Evolutionary conservation across 2,888 invertebrate genomes (phyloP).

Genomic region (Thelaira solivaga): DNA sequence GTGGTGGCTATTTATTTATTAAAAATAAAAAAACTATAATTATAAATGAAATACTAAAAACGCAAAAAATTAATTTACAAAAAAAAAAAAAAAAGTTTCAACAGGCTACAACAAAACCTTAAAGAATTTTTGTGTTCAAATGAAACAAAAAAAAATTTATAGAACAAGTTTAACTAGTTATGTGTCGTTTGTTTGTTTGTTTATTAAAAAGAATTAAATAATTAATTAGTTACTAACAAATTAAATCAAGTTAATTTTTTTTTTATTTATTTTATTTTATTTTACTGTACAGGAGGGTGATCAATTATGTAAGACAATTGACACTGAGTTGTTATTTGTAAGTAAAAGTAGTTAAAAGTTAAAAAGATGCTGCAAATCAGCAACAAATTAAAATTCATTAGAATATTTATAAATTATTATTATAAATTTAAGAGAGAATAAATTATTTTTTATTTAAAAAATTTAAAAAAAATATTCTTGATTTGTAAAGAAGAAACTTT

Average conservation of each 20-base stretch:
- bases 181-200: conserved; percentile 16
- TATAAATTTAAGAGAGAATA: too few species aligned
- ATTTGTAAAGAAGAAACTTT: too few species aligned
- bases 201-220: conserved; percentile 25
- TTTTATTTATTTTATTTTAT: too few species aligned
- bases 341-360: not conserved
- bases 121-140: conserved; percentile 44
- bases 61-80: conserved; percentile 37
- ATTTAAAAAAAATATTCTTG: too few species aligned
- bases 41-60: conserved; percentile 27
- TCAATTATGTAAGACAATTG: conserved; percentile 30
- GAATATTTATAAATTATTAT: too few species aligned
- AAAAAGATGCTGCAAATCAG: too few species aligned
- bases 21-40: conserved; percentile 35
- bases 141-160: conserved; percentile 24
- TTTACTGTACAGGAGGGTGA: conserved; percentile 28
- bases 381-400: too few species aligned
- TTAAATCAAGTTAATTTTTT: conserved; percentile 7
- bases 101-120: conserved; percentile 37
- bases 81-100: conserved; percentile 2
- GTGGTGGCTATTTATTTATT: conserved; percentile 59
- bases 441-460: too few species aligned
- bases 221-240: conserved; percentile 35
- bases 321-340: not conserved
- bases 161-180: conserved; percentile 55